Evolutionary conservation across 92 coral and sea anemone species (phyloP), one percentile per base, ranked within the genome.

Genomic region (Palythoa grandis): DNA sequence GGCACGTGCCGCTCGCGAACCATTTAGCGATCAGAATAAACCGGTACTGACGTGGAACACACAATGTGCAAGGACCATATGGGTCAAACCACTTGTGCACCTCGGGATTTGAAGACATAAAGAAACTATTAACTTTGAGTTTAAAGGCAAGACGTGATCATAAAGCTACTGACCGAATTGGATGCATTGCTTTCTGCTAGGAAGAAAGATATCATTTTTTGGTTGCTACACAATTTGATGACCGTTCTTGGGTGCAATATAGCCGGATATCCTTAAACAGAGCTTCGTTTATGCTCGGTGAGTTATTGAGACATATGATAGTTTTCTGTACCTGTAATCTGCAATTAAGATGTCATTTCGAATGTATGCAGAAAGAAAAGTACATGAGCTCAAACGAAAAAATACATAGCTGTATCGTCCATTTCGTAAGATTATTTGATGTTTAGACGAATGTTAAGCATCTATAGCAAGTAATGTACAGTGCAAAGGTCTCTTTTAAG

Each of bases 1-100:
- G 82, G 69, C 82, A 77, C 82, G 82, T 63, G 82, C 82, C 82
- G 68, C 82, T 37, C 50, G 82, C 58, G 82, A 77, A 77, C 17
- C 52, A 77, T 54, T 77, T 77, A 77, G 82, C 67, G 15, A 57
- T 39, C 82, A 4, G 67, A 77, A 56, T 20, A 20, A 23, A 43
- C 50, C 50, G 50, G 4, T 43, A 54, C 43, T 54, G 39, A 53
- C 56, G 82, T 43, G 24, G 82, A 77, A 77, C 69, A 54, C 70
- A 56, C 70, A 56, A 6, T 13, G 50, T 43, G 50, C 9, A 56
- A 1, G 61, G 61, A 56, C 61, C 9, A 12, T 12, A 56, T 43
- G 53, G 78, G 39, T 54, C 79, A 35, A 52, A 75, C 54, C 60
- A 75, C 25, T n/a, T 50, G 39, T 50, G 43, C 40, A 75, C 38